These are phyloP conservation scores for Pseudochirops corinnae DNA, from an alignment of 2,797 vertebrate species.

Conservation along the genomic window DNA sequence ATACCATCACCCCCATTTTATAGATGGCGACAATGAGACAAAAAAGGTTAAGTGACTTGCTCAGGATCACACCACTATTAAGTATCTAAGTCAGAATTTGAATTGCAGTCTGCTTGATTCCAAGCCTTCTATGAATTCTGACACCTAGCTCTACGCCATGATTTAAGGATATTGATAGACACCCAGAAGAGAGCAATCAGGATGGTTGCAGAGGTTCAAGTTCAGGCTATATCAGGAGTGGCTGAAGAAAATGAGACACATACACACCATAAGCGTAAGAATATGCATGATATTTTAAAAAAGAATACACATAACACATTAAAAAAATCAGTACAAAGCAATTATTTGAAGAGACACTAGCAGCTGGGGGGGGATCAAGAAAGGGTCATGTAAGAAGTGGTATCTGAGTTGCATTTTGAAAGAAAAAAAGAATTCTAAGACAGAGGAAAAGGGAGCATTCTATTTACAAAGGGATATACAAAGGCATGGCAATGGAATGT, in stretches of 20 bases:
- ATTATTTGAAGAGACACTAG: not conserved
- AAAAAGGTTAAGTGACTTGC: conserved; percentile 2
- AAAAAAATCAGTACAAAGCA: not conserved
- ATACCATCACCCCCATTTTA: not conserved
- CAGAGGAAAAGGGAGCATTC: not conserved
- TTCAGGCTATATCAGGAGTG: not conserved
- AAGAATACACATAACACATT: not conserved
- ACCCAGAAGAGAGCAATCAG: not conserved
- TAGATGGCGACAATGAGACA: not conserved
- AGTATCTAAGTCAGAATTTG: conserved; percentile 17
- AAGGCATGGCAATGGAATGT: not conserved
- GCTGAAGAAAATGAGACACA: not conserved
- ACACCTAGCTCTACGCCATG: not conserved
- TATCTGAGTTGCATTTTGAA: not conserved
- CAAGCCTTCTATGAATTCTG: not conserved
- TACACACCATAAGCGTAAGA: not conserved
- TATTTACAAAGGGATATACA: not conserved
- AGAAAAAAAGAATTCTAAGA: not conserved
- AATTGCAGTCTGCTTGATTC: conserved; percentile 1
- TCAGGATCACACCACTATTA: conserved; percentile 22
- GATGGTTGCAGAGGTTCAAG: not conserved
- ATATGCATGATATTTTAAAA: not conserved
- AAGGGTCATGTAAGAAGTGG: not conserved
- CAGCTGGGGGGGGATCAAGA: not conserved
- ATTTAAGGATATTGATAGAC: not conserved